Evolutionary conservation across 2,888 invertebrate genomes (phyloP).

Genomic region (Trachelus stipa): DNA sequence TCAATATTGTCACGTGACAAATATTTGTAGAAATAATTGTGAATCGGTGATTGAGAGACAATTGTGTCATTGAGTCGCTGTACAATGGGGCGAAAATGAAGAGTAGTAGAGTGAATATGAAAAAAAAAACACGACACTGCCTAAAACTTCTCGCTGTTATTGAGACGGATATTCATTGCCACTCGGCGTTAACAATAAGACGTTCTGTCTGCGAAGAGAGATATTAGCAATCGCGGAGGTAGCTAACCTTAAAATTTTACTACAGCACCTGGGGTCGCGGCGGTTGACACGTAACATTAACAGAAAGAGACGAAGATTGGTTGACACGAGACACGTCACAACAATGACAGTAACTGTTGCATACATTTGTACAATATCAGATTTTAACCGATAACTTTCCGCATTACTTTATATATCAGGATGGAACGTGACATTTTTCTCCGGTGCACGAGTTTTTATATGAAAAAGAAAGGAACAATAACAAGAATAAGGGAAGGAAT

Average conservation of each 20-base stretch:
- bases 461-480: constrained; percentile 20
- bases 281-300: constrained; percentile 44
- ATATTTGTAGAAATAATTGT: neutral
- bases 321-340: neutral
- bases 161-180: neutral
- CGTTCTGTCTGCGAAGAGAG: constrained; percentile 41
- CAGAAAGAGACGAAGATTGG: constrained; percentile 25
- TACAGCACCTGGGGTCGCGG: constrained; percentile 41
- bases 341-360: constrained; percentile 32
- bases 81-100: neutral
- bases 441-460: constrained; percentile 37
- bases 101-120: constrained; percentile 9
- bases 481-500: constrained; percentile 21
- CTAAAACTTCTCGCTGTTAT: constrained; percentile 17
- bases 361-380: constrained; percentile 57
- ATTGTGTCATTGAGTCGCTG: neutral
- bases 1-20: neutral
- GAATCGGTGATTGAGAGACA: neutral
- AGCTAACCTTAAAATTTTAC: constrained; percentile 43
- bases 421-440: constrained; percentile 41
- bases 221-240: constrained; percentile 33
- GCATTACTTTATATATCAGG: constrained; percentile 48
- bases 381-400: constrained; percentile 48
- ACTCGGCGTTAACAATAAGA: constrained; percentile 30
- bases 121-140: constrained; percentile 18